Percentiles rank a stretch among this genome's conserved stretches.
phyloP scores from a whole-genome alignment of 2,113 vertebrate species.

The Ammospiza nelsoni region DNA sequence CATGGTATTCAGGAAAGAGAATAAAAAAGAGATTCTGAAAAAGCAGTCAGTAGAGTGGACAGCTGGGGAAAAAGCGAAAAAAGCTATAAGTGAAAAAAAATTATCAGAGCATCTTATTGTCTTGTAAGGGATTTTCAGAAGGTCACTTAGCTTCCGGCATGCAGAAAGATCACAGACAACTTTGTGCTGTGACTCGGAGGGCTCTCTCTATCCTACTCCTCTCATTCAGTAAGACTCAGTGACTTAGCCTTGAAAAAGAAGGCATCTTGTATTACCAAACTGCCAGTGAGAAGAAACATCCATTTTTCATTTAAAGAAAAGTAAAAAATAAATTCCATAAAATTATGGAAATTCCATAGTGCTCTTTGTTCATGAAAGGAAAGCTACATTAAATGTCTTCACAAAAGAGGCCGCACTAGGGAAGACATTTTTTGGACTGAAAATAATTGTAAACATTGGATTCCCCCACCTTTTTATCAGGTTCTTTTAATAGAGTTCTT shows the following conservation, averaged over 20 bases:
- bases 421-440: neutral
- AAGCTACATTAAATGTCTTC: neutral
- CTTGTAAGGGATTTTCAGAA: neutral
- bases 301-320: neutral
- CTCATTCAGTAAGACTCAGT: neutral
- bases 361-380: neutral
- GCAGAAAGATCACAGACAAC: rapidly evolving
- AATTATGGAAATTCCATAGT: neutral
- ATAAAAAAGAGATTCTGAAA: neutral
- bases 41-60: neutral
- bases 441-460: neutral
- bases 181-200: neutral
- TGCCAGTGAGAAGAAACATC: neutral
- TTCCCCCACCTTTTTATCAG: neutral
- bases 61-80: neutral
- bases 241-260: neutral
- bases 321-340: neutral
- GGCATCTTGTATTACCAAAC: neutral
- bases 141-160: neutral
- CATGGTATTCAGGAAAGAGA: neutral
- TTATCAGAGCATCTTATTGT: neutral
- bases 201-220: neutral
- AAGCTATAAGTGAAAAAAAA: neutral
- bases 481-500: neutral
- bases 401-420: neutral